These are phyloP conservation scores for Gobio occitaniae DNA, from an alignment of 2,797 vertebrate genomes.

Conservation along the genomic window DNA sequence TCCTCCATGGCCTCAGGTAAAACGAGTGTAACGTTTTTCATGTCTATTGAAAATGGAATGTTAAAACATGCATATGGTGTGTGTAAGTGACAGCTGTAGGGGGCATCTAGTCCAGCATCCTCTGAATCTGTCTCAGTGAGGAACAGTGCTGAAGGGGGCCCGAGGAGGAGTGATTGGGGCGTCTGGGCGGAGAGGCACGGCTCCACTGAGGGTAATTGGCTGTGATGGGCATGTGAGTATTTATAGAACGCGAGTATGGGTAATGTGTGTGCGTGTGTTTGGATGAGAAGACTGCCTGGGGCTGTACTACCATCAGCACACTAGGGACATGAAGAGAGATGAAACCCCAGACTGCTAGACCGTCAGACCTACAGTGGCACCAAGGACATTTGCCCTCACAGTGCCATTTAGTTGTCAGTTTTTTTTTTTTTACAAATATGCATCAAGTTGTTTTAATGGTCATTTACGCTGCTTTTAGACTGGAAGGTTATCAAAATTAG, in stretches of 20 bases:
- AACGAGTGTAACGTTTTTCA: background rate
- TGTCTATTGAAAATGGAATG: slow-evolving; percentile 28
- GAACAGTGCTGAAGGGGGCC: slow-evolving; percentile 10
- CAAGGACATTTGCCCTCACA: slow-evolving; percentile 32
- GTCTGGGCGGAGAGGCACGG: slow-evolving; percentile 38
- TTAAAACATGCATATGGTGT: slow-evolving; percentile 44
- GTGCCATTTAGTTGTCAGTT: background rate
- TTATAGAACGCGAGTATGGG: slow-evolving; percentile 55
- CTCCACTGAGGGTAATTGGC: slow-evolving; percentile 61
- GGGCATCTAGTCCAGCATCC: slow-evolving; percentile 26
- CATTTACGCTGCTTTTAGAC: background rate
- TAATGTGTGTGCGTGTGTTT: slow-evolving; percentile 35
- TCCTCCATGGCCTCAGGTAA: slow-evolving; percentile 11
- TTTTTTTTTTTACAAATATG: slow-evolving; percentile 6
- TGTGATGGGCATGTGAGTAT: slow-evolving; percentile 64
- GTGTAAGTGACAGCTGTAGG: slow-evolving; percentile 47
- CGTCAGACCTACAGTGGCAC: slow-evolving; percentile 29
- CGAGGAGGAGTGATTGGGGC: slow-evolving; percentile 12
- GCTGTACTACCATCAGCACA: slow-evolving; percentile 54
- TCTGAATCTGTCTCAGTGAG: slow-evolving; percentile 17
- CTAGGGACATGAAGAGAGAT: slow-evolving; percentile 32
- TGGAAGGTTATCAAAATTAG: background rate
- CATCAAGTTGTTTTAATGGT: slow-evolving; percentile 7
- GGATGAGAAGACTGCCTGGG: slow-evolving; percentile 52
- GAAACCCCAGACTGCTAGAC: slow-evolving; percentile 1